Conservation (phyloP, 2,113 vertebrate genomes). For the Brevimyrus niger region DNA sequence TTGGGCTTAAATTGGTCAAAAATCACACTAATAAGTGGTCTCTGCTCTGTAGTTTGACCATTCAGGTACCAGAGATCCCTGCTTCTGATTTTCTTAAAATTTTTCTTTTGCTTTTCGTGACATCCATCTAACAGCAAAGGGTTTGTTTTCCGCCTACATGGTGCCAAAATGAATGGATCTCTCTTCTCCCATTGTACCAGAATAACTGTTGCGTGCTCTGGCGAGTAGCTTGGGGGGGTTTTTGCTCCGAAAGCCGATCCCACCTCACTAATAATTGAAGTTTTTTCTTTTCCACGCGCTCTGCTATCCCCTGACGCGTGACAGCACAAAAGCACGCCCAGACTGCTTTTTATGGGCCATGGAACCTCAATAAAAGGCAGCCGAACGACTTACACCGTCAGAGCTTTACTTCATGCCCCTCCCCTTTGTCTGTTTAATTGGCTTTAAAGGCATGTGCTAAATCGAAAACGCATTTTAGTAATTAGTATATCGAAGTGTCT, state of each 20-base stretch:
- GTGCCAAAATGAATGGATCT: not conserved
- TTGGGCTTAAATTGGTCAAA: not conserved
- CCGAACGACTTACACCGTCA: not conserved
- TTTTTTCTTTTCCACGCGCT: constrained; percentile 58
- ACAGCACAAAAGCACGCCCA: constrained; percentile 39
- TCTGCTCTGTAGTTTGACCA: not conserved
- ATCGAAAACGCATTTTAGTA: not conserved
- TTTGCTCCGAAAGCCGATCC: constrained; percentile 55
- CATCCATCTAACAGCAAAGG: not conserved
- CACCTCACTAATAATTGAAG: constrained; percentile 71
- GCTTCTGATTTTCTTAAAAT: not conserved
- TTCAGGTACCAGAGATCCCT: constrained; percentile 10
- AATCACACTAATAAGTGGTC: not conserved
- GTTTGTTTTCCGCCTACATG: not conserved
- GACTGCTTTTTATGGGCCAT: not conserved
- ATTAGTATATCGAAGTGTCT: not conserved
- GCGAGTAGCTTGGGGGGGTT: constrained; percentile 12
- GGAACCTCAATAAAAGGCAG: not conserved
- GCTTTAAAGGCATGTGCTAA: not conserved
- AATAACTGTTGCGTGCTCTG: not conserved
- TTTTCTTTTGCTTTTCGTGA: not conserved
- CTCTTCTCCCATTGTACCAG: not conserved
- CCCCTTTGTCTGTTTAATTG: not conserved
- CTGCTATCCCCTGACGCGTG: constrained; percentile 45
- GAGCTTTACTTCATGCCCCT: not conserved